Conservation (phyloP, 2,888 invertebrate genomes). For the Ferdinandea cuprea region DNA sequence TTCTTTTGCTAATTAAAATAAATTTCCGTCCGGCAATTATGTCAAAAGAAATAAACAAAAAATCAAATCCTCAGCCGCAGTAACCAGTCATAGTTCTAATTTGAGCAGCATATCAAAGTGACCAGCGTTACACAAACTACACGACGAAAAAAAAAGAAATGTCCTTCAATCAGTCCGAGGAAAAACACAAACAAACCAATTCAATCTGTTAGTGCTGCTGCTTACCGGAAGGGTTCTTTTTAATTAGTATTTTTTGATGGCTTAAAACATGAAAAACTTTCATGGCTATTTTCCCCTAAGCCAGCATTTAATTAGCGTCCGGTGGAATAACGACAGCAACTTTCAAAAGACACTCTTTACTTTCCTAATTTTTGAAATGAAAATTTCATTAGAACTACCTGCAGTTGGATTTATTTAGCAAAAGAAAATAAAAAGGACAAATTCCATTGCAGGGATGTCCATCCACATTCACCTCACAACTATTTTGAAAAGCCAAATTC, state of each 20-base stretch:
- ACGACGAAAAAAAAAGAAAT: neutral
- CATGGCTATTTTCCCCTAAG: conserved; percentile 34
- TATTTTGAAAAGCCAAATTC: conserved; percentile 51
- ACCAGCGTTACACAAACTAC: neutral
- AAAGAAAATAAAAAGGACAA: conserved; percentile 30
- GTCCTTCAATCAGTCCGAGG: conserved; percentile 36
- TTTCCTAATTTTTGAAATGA: conserved; percentile 37
- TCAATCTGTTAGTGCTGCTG: conserved; percentile 27
- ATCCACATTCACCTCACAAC: conserved; percentile 41
- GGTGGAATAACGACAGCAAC: conserved; percentile 35
- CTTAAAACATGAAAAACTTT: conserved; percentile 46
- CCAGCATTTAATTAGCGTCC: conserved; percentile 66
- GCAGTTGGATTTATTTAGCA: conserved; percentile 24
- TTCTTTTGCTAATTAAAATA: too few species aligned
- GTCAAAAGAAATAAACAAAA: neutral
- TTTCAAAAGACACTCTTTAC: conserved; percentile 29
- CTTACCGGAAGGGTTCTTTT: conserved; percentile 39
- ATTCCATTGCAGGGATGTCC: conserved; percentile 41
- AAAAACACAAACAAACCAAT: conserved; percentile 24
- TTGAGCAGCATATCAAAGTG: neutral
- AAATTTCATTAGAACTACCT: conserved; percentile 66
- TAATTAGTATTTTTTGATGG: conserved; percentile 58
- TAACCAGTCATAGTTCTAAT: neutral
- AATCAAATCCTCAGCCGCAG: neutral
- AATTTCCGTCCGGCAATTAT: neutral